Conservation (phyloP, 2,888 invertebrate genomes). For the Cerastis rubricosa region DNA sequence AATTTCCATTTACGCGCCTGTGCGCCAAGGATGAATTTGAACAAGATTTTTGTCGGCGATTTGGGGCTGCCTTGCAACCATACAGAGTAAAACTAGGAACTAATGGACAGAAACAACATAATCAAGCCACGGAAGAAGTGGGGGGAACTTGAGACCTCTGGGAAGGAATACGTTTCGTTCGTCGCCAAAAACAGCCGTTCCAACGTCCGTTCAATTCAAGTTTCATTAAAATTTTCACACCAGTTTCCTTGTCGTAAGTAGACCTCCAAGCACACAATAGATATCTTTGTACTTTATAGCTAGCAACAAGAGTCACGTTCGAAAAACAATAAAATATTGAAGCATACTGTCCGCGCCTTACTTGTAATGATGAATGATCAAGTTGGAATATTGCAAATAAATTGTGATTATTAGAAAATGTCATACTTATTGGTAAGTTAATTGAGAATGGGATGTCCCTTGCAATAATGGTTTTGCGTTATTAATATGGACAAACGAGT, state of each 20-base stretch:
- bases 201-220: too few species aligned
- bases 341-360: constrained; percentile 16
- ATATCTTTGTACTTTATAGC: constrained; percentile 23
- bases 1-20: not conserved
- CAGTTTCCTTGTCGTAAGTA: constrained; percentile 3
- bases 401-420: constrained; percentile 19
- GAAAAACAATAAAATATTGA: constrained; percentile 42
- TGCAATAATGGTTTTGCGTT: not conserved
- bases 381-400: constrained; percentile 30
- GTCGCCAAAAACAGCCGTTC: not conserved
- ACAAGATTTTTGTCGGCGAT: not conserved
- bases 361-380: constrained; percentile 15
- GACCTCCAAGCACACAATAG: constrained; percentile 2
- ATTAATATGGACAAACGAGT: not conserved
- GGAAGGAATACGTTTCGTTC: not conserved
- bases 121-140: too few species aligned
- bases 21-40: not conserved
- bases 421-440: constrained; percentile 2
- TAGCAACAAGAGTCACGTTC: constrained; percentile 39
- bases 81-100: not conserved
- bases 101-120: not conserved
- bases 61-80: not conserved
- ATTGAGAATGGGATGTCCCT: not conserved
- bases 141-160: not conserved
- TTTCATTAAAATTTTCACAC: not conserved